Percentiles rank a stretch among this genome's conserved stretches.
Evolutionary conservation across 1,140 invertebrate species (phyloP).

Genomic region (Lucilia sericata): DNA sequence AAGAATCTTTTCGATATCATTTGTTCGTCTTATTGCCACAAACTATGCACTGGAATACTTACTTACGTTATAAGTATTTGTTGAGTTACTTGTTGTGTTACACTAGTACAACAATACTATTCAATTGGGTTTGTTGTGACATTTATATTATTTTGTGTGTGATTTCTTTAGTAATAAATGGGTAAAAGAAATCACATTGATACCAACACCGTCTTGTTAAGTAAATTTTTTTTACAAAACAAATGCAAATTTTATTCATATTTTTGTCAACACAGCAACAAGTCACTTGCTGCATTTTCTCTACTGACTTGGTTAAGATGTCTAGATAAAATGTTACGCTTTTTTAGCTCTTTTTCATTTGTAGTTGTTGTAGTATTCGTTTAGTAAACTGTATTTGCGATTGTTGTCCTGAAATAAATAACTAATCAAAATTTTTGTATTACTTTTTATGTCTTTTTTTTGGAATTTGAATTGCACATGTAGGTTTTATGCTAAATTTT

Average conservation of each 20-base stretch:
- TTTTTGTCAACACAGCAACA: neutral
- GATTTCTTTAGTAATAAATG: neutral
- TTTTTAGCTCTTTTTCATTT: neutral
- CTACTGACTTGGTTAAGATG: neutral
- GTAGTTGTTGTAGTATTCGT: no score
- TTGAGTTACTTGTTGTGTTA: no score
- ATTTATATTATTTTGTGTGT: neutral
- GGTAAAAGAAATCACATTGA: neutral
- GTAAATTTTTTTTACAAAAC: neutral
- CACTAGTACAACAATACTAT: neutral
- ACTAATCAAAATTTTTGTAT: neutral
- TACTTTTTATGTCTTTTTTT: neutral
- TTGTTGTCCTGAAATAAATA: neutral
- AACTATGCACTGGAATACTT: neutral
- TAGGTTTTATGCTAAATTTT: neutral
- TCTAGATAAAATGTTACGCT: neutral
- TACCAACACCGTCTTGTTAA: neutral
- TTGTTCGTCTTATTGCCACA: neutral
- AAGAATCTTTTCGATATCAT: neutral
- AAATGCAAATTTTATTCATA: conserved; percentile 7
- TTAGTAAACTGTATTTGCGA: no score
- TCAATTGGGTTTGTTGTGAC: neutral
- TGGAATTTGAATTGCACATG: no score
- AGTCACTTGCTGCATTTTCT: neutral
- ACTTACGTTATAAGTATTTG: neutral